A percentile compares a stretch with the other conserved stretches of the same genome.
Conservation (phyloP, 2,113 vertebrate species). For the Rhipidura dahli region DNA sequence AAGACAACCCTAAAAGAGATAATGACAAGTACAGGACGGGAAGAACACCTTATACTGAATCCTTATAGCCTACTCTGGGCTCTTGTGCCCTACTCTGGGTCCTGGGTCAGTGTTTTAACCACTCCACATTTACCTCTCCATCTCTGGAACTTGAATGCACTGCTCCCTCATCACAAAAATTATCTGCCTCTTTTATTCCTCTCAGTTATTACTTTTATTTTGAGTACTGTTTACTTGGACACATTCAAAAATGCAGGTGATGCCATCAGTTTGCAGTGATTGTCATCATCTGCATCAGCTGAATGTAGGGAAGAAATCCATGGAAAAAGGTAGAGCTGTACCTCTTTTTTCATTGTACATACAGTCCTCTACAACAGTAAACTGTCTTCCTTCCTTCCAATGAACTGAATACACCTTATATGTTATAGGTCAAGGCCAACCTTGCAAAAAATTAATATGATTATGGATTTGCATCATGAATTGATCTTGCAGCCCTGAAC, state of each 20-base stretch:
- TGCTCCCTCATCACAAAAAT: background rate
- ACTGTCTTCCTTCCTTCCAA: background rate
- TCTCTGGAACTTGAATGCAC: background rate
- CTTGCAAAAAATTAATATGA: background rate
- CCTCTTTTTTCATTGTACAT: background rate
- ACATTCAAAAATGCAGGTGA: background rate
- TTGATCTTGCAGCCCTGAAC: background rate
- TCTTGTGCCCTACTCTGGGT: background rate
- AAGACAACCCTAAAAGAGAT: background rate
- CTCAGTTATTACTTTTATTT: background rate
- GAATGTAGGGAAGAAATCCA: background rate
- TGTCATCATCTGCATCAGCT: background rate
- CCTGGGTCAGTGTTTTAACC: background rate
- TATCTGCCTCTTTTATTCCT: background rate
- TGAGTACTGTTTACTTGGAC: background rate
- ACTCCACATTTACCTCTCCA: fast-evolving
- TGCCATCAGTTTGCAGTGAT: background rate
- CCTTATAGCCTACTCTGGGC: background rate
- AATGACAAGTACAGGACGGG: background rate
- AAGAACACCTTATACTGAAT: background rate
- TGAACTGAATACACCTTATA: background rate
- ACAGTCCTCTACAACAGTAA: background rate
- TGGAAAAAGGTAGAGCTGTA: background rate
- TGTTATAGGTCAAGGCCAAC: background rate
- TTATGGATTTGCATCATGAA: background rate